Evolutionary conservation across 2,113 vertebrate genomes (phyloP).

Genomic region (Speoplatyrhinus poulsoni): DNA sequence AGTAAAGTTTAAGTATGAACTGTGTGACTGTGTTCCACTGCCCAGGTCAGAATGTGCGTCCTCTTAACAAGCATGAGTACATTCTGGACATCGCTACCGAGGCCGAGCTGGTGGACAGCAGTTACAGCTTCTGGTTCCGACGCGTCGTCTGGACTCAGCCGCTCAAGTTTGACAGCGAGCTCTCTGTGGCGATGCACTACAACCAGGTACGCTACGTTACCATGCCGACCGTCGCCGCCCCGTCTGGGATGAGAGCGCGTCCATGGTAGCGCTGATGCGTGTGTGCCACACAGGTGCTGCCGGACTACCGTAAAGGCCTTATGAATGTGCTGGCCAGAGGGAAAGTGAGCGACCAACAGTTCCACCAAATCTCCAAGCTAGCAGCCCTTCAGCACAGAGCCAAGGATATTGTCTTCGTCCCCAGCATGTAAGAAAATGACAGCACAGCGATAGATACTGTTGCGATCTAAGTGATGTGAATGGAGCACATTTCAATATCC

Average conservation of each 20-base stretch:
- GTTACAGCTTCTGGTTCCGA: conserved; percentile 93
- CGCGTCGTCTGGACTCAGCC: conserved; percentile 90
- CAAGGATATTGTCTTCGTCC: conserved; percentile 82
- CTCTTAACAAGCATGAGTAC: conserved; percentile 86
- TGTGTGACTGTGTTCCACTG: neutral
- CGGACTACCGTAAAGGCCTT: conserved; percentile 92
- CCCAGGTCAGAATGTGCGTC: conserved; percentile 89
- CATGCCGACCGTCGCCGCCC: no score
- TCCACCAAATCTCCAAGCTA: conserved; percentile 89
- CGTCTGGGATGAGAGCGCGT: no score
- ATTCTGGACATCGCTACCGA: conserved; percentile 87
- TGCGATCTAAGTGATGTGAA: neutral
- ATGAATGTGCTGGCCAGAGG: conserved; percentile 79
- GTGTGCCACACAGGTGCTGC: conserved; percentile 79
- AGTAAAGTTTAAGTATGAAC: no score
- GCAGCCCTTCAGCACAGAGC: conserved; percentile 90
- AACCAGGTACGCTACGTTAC: conserved; percentile 85
- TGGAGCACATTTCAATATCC: no score
- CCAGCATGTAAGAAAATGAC: conserved; percentile 79
- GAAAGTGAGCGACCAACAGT: conserved; percentile 84
- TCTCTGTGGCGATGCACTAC: conserved; percentile 90
- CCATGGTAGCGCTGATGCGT: neutral
- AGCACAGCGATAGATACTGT: neutral
- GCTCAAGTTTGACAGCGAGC: conserved; percentile 93
- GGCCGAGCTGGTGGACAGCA: conserved; percentile 79